Conservation (phyloP, 2,113 vertebrate species). For the Macquaria ambigua region DNA sequence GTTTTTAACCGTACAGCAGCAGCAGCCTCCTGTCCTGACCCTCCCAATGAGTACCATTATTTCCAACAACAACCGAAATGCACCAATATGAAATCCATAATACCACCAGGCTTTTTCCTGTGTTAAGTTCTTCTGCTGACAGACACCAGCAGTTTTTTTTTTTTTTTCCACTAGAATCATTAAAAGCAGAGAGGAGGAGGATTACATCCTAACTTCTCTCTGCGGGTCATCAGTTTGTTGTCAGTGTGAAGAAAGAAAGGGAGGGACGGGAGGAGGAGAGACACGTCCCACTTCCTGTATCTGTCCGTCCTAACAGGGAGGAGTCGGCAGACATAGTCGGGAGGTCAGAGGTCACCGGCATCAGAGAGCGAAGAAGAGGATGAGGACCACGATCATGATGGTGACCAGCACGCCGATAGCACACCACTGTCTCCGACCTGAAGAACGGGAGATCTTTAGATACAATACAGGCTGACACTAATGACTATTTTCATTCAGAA, state of each 20-base stretch:
- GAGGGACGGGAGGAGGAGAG: background rate
- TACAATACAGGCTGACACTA: background rate
- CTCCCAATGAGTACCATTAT: conserved; percentile 12
- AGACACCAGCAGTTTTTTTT: background rate
- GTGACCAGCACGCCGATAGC: conserved; percentile 83
- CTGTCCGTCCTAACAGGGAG: conserved; percentile 23
- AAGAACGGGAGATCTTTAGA: background rate
- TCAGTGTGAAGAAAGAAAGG: background rate
- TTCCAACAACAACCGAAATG: conserved; percentile 12
- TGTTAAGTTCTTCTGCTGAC: background rate
- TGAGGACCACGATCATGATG: conserved; percentile 83
- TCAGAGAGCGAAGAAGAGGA: conserved; percentile 86
- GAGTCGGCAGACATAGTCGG: background rate
- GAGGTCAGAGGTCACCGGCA: conserved; percentile 29
- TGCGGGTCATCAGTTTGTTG: conserved; percentile 21
- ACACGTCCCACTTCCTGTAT: conserved; percentile 14
- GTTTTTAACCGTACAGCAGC: conserved; percentile 39
- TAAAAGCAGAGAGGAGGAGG: conserved; percentile 24
- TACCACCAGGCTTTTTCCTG: background rate
- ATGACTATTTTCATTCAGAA: background rate
- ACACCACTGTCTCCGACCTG: conserved; percentile 88
- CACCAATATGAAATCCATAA: conserved; percentile 31
- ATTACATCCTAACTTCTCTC: background rate
- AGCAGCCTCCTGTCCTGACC: background rate
- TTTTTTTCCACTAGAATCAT: background rate